Conservation (phyloP, 2,888 invertebrate genomes). For the Mythimna lalbum region DNA sequence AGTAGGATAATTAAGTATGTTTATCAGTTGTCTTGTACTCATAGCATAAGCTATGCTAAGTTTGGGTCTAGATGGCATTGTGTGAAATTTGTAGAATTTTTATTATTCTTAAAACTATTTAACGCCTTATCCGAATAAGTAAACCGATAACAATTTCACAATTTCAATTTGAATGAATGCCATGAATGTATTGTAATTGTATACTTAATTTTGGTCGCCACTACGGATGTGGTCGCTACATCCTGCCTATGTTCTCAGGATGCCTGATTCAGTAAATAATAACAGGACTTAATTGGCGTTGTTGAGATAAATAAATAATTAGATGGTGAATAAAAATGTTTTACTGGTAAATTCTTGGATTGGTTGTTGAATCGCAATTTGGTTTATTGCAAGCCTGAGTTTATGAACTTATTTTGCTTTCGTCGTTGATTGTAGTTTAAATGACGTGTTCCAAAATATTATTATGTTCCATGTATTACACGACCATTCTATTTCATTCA, state of each 20-base stretch:
- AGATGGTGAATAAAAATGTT: constrained; percentile 13
- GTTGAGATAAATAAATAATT: constrained; percentile 38
- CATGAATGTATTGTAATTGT: constrained; percentile 43
- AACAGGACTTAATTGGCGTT: constrained; percentile 34
- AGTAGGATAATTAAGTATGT: no score
- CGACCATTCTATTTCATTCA: no score
- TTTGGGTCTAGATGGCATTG: no score
- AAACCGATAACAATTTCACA: constrained; percentile 37
- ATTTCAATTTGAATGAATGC: constrained; percentile 46
- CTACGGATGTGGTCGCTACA: constrained; percentile 46
- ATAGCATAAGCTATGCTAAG: no score
- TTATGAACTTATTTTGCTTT: constrained; percentile 36
- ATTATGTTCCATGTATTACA: neutral
- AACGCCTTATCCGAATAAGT: constrained; percentile 45
- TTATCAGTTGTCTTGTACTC: no score
- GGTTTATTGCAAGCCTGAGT: constrained; percentile 3
- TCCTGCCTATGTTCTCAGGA: constrained; percentile 38
- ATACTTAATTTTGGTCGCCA: constrained; percentile 37
- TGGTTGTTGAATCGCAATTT: constrained; percentile 27
- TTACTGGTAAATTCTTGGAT: constrained; percentile 20
- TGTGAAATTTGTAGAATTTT: no score
- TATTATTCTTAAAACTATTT: constrained; percentile 20
- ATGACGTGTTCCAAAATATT: neutral
- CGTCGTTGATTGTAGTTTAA: neutral
- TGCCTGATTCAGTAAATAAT: constrained; percentile 37